Evolutionary conservation across 1,140 invertebrate genomes (phyloP).

Genomic region (Amyelois transitella): DNA sequence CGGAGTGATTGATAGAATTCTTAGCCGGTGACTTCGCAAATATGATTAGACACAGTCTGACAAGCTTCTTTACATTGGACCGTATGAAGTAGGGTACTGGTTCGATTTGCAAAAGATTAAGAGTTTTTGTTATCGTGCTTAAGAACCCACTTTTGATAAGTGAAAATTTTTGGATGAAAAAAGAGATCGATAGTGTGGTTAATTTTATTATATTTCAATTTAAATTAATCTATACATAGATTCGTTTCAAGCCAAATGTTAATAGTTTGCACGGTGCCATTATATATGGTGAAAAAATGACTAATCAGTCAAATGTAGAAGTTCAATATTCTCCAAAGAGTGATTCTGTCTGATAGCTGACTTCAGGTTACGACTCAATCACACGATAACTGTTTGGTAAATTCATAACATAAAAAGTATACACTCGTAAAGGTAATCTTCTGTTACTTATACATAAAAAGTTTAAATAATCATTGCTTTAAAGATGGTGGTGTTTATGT

Average conservation of each 20-base stretch:
- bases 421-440: too few relatives aligned
- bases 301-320: neutral
- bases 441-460: too few relatives aligned
- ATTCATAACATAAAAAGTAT: neutral
- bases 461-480: too few relatives aligned
- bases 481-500: too few relatives aligned
- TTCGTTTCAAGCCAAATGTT: neutral
- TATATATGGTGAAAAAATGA: too few relatives aligned
- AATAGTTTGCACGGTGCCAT: too few relatives aligned
- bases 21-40: constrained; percentile 14
- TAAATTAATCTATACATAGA: neutral
- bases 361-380: neutral
- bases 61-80: constrained; percentile 15
- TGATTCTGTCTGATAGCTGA: neutral
- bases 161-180: constrained; percentile 2
- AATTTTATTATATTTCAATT: neutral
- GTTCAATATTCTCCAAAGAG: neutral
- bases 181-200: neutral
- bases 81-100: constrained; percentile 7
- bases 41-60: constrained; percentile 24
- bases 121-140: neutral
- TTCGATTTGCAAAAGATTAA: constrained; percentile 13
- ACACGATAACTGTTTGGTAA: neutral
- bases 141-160: constrained; percentile 1
- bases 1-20: constrained; percentile 26